Evolutionary conservation across 2,888 invertebrate genomes (phyloP).

Genomic region (Helleia helle): DNA sequence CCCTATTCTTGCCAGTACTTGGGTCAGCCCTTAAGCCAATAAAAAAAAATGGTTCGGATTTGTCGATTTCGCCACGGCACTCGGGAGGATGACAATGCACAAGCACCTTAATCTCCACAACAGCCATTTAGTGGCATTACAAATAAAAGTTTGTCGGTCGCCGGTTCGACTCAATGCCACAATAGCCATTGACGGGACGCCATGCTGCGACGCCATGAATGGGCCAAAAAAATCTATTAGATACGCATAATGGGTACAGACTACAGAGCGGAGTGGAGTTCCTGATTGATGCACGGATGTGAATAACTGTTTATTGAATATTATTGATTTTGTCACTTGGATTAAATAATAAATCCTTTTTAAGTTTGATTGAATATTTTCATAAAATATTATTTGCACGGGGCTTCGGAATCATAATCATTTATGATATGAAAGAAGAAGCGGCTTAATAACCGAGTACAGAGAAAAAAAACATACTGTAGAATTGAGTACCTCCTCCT

Average conservation of each 20-base stretch:
- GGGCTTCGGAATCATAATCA: too few relatives aligned
- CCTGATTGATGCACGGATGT: slow-evolving; percentile 36
- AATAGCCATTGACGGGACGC: slow-evolving; percentile 64
- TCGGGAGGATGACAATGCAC: slow-evolving; percentile 52
- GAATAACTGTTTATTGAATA: slow-evolving; percentile 22
- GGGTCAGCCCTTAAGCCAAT: slow-evolving; percentile 1
- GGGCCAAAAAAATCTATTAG: slow-evolving; percentile 71
- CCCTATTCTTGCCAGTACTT: slow-evolving; percentile 1
- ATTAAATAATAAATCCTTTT: too few relatives aligned
- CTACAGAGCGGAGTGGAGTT: slow-evolving; percentile 43
- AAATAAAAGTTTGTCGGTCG: slow-evolving; percentile 65
- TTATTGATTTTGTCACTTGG: slow-evolving; percentile 15
- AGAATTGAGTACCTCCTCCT: too few relatives aligned
- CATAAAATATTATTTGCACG: too few relatives aligned
- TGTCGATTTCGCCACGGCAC: slow-evolving; percentile 39
- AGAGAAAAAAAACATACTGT: too few relatives aligned
- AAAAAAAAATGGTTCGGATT: slow-evolving; percentile 26
- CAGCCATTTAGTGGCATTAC: slow-evolving; percentile 68
- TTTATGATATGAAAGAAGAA: too few relatives aligned
- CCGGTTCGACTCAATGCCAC: slow-evolving; percentile 45
- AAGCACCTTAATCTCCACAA: slow-evolving; percentile 63
- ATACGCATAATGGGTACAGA: slow-evolving; percentile 59
- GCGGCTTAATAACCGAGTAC: too few relatives aligned
- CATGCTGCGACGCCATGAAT: slow-evolving; percentile 66
- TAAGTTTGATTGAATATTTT: too few relatives aligned